These are phyloP conservation scores for Lepeophtheirus nordmannii DNA, from an alignment of 2,888 invertebrate genomes.

Conservation along the genomic window DNA sequence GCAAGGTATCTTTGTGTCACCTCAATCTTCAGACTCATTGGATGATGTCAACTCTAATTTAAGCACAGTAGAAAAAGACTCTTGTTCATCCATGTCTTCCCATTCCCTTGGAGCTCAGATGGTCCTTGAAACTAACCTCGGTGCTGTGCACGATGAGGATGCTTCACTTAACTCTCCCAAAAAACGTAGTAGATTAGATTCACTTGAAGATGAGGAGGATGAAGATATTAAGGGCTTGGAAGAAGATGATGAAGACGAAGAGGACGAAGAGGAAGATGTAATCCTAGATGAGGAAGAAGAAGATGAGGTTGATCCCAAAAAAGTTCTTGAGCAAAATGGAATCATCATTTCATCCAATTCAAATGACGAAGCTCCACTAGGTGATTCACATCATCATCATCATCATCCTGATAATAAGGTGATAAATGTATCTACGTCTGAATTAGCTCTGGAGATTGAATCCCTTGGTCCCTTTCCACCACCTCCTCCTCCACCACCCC, in stretches of 20 bases:
- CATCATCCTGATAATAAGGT: neutral
- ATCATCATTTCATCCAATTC: neutral
- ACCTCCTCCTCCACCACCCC: no score
- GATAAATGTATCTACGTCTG: neutral
- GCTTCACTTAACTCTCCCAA: neutral
- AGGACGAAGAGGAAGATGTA: neutral
- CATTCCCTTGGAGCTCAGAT: slow-evolving; percentile 8
- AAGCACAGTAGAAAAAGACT: no score
- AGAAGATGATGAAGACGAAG: neutral
- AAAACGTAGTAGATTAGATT: neutral
- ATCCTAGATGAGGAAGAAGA: neutral
- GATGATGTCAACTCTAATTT: slow-evolving; percentile 12
- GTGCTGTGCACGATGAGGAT: neutral
- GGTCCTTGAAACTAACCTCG: slow-evolving; percentile 12
- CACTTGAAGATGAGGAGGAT: no score
- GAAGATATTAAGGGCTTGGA: neutral
- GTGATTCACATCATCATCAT: no score
- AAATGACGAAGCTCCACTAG: neutral
- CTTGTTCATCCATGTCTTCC: neutral
- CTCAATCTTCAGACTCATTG: neutral
- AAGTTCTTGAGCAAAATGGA: neutral
- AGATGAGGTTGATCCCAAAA: neutral
- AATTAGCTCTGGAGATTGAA: neutral
- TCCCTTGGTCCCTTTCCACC: neutral
- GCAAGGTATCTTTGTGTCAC: slow-evolving; percentile 1